Evolutionary conservation across 2,888 invertebrate species (phyloP).

Genomic region (Lycaena phlaeas): DNA sequence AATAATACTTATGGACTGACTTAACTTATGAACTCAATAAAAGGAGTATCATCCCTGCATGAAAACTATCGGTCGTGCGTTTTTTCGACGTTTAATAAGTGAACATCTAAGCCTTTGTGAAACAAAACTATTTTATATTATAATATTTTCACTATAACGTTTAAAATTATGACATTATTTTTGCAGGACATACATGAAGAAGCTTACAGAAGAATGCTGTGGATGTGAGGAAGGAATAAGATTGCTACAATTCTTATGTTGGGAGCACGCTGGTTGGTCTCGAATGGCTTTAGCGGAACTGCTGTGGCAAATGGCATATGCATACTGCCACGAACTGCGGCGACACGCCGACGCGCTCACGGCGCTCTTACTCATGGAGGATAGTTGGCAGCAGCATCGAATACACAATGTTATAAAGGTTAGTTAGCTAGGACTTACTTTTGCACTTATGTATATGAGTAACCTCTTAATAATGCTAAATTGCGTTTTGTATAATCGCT

Average conservation of each 20-base stretch:
- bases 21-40: no score
- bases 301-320: slow-evolving; percentile 90
- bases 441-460: no score
- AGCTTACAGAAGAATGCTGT: slow-evolving; percentile 94
- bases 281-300: slow-evolving; percentile 90
- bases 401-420: slow-evolving; percentile 94
- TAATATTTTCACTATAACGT: no score
- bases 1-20: no score
- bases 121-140: no score
- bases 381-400: slow-evolving; percentile 96
- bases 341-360: slow-evolving; percentile 92
- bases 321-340: slow-evolving; percentile 94
- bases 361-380: slow-evolving; percentile 90
- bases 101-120: no score
- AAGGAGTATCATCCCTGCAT: no score
- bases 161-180: not conserved
- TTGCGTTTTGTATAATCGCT: no score
- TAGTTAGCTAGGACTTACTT: not conserved
- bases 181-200: slow-evolving; percentile 84
- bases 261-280: slow-evolving; percentile 97
- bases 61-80: no score
- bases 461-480: no score
- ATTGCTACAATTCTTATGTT: slow-evolving; percentile 93
- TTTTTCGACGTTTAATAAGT: no score
- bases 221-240: slow-evolving; percentile 92